Conservation (phyloP, 2,113 vertebrate species). For the Dipodomys stephensi region DNA sequence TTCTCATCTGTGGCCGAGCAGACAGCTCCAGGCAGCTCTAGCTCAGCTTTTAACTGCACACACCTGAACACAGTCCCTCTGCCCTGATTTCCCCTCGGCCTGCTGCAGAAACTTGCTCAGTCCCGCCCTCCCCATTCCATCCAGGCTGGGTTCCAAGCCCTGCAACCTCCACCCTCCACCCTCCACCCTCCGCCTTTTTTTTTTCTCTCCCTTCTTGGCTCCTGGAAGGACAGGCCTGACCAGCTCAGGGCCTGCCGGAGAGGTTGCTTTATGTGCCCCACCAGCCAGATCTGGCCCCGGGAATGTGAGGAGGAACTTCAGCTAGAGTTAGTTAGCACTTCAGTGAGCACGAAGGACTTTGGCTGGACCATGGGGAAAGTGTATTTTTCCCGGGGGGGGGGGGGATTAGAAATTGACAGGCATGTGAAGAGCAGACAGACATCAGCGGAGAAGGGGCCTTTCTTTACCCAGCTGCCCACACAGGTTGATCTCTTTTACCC, state of each 20-base stretch:
- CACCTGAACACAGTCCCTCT: constrained; percentile 22
- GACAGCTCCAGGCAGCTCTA: neutral
- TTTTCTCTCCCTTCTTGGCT: neutral
- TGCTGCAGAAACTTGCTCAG: constrained; percentile 16
- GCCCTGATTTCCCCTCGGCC: neutral
- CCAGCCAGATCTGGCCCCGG: fast-evolving
- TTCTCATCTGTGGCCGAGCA: neutral
- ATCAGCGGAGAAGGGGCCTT: neutral
- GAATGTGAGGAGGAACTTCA: neutral
- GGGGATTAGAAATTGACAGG: neutral
- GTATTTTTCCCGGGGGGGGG: neutral
- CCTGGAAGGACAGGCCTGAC: constrained; percentile 54
- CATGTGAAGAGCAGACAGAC: neutral
- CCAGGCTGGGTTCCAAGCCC: constrained; percentile 11
- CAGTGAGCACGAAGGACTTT: neutral
- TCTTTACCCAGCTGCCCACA: neutral
- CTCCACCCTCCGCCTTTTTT: neutral
- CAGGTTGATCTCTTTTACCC: neutral
- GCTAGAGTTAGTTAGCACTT: neutral
- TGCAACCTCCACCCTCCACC: constrained; percentile 23
- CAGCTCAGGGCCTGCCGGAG: neutral
- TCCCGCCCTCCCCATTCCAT: constrained; percentile 45
- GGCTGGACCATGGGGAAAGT: neutral
- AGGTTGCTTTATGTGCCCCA: neutral
- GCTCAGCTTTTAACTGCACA: neutral